Evolutionary conservation across 2,113 vertebrate genomes (phyloP), one percentile per base, ranked within the genome.

Genomic region (Aldabrachelys gigantea): DNA sequence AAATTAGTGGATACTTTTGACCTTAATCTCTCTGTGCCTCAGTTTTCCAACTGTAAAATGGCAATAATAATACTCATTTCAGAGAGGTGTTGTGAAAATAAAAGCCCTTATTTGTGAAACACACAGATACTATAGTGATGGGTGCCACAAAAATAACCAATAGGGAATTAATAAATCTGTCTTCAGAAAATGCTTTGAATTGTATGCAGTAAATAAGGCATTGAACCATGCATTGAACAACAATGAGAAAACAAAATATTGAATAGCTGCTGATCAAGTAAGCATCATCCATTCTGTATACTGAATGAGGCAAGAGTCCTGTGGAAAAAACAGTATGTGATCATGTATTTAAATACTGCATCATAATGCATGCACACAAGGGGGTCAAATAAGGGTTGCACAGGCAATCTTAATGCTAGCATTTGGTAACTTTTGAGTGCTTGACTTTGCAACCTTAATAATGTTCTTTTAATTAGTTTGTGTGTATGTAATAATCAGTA

Each of bases 1-100:
- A 97, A 96, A 97, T 96, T 96, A 96, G 92, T 81, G 87, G 89
- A 59, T 92, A 91, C 93, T 96, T 95, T 79, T 83, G 80, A 41
- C 82, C 0, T 95, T 95, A 93, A 29, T 84, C 29, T 94, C 95
- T 93, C 4, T 91, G 85, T 93, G 57, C 83, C 65, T 96, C 81
- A 54, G 85, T 92, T 87, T 92, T 95, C 91, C 94, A 1, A 82
- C 78, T 91, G 44, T 92, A 56, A 95, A 95, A 95, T 59, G 50
- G 53, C n/a, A 54, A 81, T 91, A 85, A 85, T 92, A 88, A 94
- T 27, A 38, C 65, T 72, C 19, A 38, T 96, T 94, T 96, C 93
- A 86, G 95, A 93, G 96, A 91, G 93, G 94, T 89, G 35, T 50
- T 96, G 87, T 96, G 85, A 83, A 95, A 96, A 83, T 92, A 82